These are phyloP conservation scores for Brachyptera risi DNA, from an alignment of 2,888 invertebrate species.

Conservation along the genomic window DNA sequence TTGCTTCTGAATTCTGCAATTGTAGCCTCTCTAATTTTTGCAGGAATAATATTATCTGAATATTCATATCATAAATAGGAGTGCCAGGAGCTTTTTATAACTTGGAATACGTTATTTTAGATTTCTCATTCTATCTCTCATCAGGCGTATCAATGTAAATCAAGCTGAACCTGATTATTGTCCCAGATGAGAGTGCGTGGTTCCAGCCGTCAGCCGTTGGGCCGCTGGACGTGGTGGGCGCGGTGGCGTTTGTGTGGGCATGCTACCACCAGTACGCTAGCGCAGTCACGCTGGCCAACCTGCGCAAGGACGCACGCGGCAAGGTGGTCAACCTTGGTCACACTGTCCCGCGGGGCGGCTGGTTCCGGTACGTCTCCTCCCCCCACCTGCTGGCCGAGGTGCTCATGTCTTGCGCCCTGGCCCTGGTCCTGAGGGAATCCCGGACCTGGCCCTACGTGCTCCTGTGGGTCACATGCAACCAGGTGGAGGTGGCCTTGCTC, in stretches of 20 bases:
- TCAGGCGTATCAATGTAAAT: no score
- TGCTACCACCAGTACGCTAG: conserved; percentile 71
- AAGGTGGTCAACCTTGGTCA: conserved; percentile 65
- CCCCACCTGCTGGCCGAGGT: conserved; percentile 82
- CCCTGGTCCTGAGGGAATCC: conserved; percentile 61
- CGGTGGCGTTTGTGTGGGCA: conserved; percentile 62
- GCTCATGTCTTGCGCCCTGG: conserved; percentile 62
- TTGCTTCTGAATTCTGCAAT: no score
- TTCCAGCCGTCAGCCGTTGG: conserved; percentile 23
- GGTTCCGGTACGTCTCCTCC: conserved; percentile 75
- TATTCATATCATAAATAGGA: no score
- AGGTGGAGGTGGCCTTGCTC: conserved; percentile 70
- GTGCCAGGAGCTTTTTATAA: no score
- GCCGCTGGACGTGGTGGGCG: conserved; percentile 43
- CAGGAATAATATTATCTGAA: no score
- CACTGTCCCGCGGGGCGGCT: conserved; percentile 69
- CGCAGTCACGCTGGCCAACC: conserved; percentile 69
- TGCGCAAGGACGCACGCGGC: conserved; percentile 68
- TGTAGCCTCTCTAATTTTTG: no score
- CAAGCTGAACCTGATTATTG: no score
- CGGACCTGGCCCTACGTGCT: conserved; percentile 68
- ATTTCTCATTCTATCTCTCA: no score
- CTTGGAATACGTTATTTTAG: no score
- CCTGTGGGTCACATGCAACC: conserved; percentile 76
- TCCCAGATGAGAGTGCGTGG: no score